These are phyloP conservation scores for Zaprionus obscuricornis DNA, from an alignment of 2,888 invertebrate species.

Conservation along the genomic window DNA sequence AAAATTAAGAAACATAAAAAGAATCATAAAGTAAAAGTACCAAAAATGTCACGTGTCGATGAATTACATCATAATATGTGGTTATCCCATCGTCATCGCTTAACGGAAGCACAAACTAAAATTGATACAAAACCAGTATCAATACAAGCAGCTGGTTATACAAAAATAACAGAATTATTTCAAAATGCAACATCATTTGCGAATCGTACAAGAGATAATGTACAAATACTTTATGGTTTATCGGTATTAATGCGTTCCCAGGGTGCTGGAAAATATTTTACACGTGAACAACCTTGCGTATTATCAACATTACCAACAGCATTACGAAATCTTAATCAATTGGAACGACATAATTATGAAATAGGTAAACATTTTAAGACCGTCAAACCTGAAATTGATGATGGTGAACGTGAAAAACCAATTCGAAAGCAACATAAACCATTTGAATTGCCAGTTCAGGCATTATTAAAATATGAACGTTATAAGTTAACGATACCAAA, in stretches of 20 bases:
- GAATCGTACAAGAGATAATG: constrained; percentile 55
- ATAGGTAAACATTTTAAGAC: too few relatives aligned
- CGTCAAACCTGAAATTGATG: too few relatives aligned
- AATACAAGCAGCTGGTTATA: constrained; percentile 46
- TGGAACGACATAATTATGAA: constrained; percentile 38
- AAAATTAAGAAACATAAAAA: too few relatives aligned
- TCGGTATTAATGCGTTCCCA: constrained; percentile 39
- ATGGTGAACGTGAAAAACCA: too few relatives aligned
- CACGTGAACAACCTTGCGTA: constrained; percentile 13
- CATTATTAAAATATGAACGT: too few relatives aligned
- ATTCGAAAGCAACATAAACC: too few relatives aligned
- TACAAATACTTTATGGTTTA: constrained; percentile 40
- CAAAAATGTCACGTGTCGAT: too few relatives aligned
- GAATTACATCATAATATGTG: too few relatives aligned
- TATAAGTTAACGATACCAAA: too few relatives aligned
- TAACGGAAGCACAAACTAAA: constrained; percentile 21
- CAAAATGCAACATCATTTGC: constrained; percentile 53
- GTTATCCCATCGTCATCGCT: constrained; percentile 49
- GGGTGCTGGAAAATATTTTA: constrained; percentile 38
- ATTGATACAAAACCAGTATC: constrained; percentile 43
- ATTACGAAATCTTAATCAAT: constrained; percentile 12
- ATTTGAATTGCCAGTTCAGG: too few relatives aligned
- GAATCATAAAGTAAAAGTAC: too few relatives aligned
- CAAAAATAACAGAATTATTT: constrained; percentile 39
- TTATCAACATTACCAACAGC: constrained; percentile 26